phyloP scores from a whole-genome alignment of 1,140 invertebrate genomes.

The Euura lappo region DNA sequence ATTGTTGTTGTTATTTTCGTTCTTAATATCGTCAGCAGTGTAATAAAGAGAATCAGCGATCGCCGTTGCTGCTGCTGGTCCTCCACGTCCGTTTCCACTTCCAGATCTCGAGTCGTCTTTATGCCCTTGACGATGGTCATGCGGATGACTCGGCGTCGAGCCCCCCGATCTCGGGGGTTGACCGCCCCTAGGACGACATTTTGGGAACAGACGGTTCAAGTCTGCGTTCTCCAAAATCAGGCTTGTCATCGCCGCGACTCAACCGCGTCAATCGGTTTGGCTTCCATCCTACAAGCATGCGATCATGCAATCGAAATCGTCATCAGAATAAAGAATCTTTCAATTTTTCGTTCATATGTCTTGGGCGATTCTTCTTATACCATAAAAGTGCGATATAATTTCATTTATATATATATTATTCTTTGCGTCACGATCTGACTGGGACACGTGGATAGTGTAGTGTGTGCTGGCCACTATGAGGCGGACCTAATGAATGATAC shows the following conservation, averaged over 20 bases:
- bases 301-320: not conserved
- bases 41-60: not conserved
- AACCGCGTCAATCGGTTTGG: constrained; percentile 39
- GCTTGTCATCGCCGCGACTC: constrained; percentile 59
- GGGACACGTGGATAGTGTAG: too few species aligned
- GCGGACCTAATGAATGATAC: too few species aligned
- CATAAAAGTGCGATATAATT: too few species aligned
- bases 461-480: too few species aligned
- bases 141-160: constrained; percentile 42
- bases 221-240: constrained; percentile 61
- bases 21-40: not conserved
- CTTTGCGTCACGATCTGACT: too few species aligned
- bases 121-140: constrained; percentile 47
- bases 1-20: not conserved
- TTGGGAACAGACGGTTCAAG: constrained; percentile 59
- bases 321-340: not conserved
- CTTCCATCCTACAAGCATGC: constrained; percentile 41
- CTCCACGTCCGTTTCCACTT: constrained; percentile 21
- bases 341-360: too few species aligned
- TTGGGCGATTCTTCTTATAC: too few species aligned
- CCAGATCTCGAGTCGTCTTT: constrained; percentile 39
- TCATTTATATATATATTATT: too few species aligned
- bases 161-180: constrained; percentile 48
- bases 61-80: not conserved
- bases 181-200: constrained; percentile 61